These are phyloP conservation scores for Xenopus borealis DNA, from an alignment of 2,113 vertebrate species.

Conservation along the genomic window DNA sequence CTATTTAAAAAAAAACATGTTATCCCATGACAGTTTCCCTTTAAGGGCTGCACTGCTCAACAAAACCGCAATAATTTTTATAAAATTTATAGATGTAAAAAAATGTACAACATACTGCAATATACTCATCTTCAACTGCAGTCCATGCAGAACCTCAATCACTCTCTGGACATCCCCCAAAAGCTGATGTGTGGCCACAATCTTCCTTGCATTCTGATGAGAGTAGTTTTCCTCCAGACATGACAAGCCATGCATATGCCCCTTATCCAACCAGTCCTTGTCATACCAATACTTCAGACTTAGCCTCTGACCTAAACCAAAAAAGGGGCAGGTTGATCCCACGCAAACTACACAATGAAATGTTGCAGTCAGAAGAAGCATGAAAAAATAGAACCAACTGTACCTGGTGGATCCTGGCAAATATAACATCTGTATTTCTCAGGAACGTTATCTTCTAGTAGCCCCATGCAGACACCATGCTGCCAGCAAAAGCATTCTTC, in stretches of 20 bases:
- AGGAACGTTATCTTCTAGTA: conserved; percentile 91
- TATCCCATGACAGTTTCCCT: too few relatives aligned
- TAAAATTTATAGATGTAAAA: too few relatives aligned
- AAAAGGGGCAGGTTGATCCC: background rate
- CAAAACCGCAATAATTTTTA: too few relatives aligned
- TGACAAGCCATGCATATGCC: conserved; percentile 90
- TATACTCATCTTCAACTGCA: conserved; percentile 94
- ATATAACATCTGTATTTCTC: conserved; percentile 91
- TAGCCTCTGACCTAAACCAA: conserved; percentile 78
- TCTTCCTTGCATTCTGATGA: conserved; percentile 87
- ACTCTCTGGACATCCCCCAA: conserved; percentile 84
- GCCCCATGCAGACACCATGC: conserved; percentile 95
- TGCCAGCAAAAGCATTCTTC: conserved; percentile 96
- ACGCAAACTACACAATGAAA: too few relatives aligned
- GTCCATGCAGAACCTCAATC: conserved; percentile 82
- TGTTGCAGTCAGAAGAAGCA: background rate
- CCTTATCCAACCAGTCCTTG: conserved; percentile 84
- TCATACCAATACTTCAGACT: conserved; percentile 85
- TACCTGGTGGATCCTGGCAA: conserved; percentile 93
- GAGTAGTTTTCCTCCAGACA: conserved; percentile 94
- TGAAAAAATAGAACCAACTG: conserved; percentile 1
- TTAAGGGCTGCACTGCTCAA: too few relatives aligned
- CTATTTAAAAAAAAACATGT: too few relatives aligned
- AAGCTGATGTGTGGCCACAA: conserved; percentile 84
- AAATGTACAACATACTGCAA: conserved; percentile 74